These are phyloP conservation scores for Agonum fuliginosum DNA, from an alignment of 2,888 invertebrate genomes.

Conservation along the genomic window DNA sequence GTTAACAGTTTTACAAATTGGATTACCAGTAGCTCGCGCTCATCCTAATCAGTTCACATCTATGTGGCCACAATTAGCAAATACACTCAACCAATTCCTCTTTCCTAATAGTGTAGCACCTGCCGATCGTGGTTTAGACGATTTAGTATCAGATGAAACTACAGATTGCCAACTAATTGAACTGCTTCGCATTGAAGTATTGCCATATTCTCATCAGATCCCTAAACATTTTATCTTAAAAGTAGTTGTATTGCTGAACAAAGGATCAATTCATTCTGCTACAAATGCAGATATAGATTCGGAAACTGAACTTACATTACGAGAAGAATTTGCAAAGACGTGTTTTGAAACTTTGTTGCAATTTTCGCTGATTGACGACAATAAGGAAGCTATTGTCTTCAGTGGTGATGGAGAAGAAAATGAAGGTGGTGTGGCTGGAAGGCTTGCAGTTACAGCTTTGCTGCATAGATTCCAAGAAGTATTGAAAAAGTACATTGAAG, in stretches of 20 bases:
- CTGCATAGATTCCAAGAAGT: slow-evolving; percentile 95
- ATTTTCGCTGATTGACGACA: slow-evolving; percentile 90
- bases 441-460: slow-evolving; percentile 92
- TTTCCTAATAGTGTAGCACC: slow-evolving; percentile 83
- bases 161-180: slow-evolving; percentile 89
- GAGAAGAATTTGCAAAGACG: slow-evolving; percentile 96
- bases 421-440: slow-evolving; percentile 80
- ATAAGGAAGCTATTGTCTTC: slow-evolving; percentile 72
- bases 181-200: slow-evolving; percentile 85
- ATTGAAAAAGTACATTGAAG: slow-evolving; percentile 89
- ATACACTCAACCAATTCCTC: slow-evolving; percentile 91
- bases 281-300: slow-evolving; percentile 81
- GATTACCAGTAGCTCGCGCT: slow-evolving; percentile 90
- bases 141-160: slow-evolving; percentile 82
- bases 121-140: slow-evolving; percentile 77
- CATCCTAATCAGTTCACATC: slow-evolving; percentile 82
- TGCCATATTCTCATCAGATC: slow-evolving; percentile 85
- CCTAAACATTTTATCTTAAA: slow-evolving; percentile 88
- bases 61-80: slow-evolving; percentile 92
- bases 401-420: slow-evolving; percentile 70
- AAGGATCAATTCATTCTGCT: slow-evolving; percentile 89
- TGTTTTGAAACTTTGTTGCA: slow-evolving; percentile 97
- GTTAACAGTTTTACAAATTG: slow-evolving; percentile 85
- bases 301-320: slow-evolving; percentile 86
- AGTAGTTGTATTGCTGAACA: slow-evolving; percentile 88